phyloP scores from a whole-genome alignment of 2,113 vertebrate species.

The Ammodytes marinus region DNA sequence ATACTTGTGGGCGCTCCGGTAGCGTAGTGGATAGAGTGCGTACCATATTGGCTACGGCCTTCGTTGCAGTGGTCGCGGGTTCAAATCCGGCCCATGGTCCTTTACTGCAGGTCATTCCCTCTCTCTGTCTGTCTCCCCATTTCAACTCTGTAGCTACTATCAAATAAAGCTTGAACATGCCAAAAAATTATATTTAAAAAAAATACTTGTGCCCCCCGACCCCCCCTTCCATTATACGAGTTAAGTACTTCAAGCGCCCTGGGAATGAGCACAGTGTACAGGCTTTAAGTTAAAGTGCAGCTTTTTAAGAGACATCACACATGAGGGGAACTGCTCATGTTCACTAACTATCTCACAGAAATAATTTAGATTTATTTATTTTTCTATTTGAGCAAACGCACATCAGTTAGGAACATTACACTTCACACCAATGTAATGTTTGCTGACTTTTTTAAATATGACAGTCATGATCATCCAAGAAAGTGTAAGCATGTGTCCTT shows the following conservation, averaged over 20 bases:
- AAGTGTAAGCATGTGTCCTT: background rate
- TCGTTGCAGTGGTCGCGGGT: too few relatives aligned
- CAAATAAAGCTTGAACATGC: too few relatives aligned
- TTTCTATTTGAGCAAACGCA: background rate
- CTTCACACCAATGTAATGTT: background rate
- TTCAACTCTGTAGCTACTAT: too few relatives aligned
- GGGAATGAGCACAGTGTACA: background rate
- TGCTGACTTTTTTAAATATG: background rate
- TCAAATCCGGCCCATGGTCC: too few relatives aligned
- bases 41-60: too few relatives aligned
- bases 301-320: background rate
- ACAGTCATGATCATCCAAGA: background rate
- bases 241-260: constrained; percentile 6
- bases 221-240: background rate
- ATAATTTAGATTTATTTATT: background rate
- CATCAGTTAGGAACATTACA: background rate
- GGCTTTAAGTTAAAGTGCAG: background rate
- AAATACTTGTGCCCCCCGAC: too few relatives aligned
- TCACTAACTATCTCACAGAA: background rate
- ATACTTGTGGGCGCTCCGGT: too few relatives aligned
- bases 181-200: too few relatives aligned
- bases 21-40: too few relatives aligned
- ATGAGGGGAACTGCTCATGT: background rate
- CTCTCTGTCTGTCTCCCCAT: too few relatives aligned
- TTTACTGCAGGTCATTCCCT: too few relatives aligned